Evolutionary conservation across 1,140 invertebrate genomes (phyloP).

Genomic region (Drosophila navojoa): DNA sequence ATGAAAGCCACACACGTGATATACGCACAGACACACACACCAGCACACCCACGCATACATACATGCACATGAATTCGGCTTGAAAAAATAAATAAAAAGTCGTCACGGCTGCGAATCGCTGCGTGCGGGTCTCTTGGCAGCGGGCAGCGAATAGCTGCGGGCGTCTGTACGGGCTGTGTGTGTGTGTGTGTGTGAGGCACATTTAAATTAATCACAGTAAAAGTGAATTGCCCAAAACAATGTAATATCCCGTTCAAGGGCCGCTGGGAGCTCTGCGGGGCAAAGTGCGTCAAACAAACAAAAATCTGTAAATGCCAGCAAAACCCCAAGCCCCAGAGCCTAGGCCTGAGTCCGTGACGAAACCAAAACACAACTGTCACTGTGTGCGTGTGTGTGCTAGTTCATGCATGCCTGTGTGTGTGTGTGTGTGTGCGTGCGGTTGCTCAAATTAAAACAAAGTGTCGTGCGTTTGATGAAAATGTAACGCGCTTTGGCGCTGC

Average conservation of each 20-base stretch:
- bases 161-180: background rate
- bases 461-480: slow-evolving; percentile 82
- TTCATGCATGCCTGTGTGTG: slow-evolving; percentile 46
- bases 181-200: slow-evolving; percentile 27
- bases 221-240: slow-evolving; percentile 81
- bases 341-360: slow-evolving; percentile 63
- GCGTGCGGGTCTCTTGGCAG: slow-evolving; percentile 18
- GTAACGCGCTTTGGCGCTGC: slow-evolving; percentile 67
- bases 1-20: slow-evolving; percentile 76
- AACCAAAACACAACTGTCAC: slow-evolving; percentile 74
- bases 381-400: slow-evolving; percentile 40
- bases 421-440: slow-evolving; percentile 68
- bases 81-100: slow-evolving; percentile 23
- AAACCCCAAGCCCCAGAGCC: slow-evolving; percentile 25
- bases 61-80: background rate
- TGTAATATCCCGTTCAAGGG: slow-evolving; percentile 71
- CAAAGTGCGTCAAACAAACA: slow-evolving; percentile 48
- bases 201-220: slow-evolving; percentile 82
- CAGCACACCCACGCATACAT: background rate
- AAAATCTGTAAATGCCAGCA: slow-evolving; percentile 66
- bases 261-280: slow-evolving; percentile 51
- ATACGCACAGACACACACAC: background rate
- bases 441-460: slow-evolving; percentile 82
- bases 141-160: slow-evolving; percentile 18
- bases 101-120: slow-evolving; percentile 36